Evolutionary conservation across 2,797 vertebrate species (phyloP).

Genomic region (Propithecus perrieri): DNA sequence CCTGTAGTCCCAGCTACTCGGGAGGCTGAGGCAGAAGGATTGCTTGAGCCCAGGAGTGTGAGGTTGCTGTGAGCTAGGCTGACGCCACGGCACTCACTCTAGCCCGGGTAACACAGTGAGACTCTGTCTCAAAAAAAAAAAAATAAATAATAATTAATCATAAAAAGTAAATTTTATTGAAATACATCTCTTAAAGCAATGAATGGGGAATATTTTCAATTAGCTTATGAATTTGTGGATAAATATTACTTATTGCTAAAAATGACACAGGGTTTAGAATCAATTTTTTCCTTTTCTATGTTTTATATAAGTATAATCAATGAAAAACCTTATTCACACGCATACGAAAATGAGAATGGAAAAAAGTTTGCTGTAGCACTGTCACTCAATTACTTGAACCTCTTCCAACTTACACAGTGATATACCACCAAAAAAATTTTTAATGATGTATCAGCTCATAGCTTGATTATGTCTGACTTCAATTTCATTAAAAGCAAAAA

Average conservation of each 20-base stretch:
- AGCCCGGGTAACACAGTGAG: too few relatives aligned
- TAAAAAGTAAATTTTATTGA: background rate
- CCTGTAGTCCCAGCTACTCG: too few relatives aligned
- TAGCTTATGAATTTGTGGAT: background rate
- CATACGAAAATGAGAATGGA: background rate
- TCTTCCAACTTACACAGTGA: background rate
- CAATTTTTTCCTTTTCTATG: background rate
- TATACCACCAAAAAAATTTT: background rate
- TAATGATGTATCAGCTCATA: background rate
- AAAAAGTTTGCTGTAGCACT: background rate
- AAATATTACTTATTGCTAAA: background rate
- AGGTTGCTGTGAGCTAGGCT: too few relatives aligned
- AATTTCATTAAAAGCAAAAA: slow-evolving; percentile 12
- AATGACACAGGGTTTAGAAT: background rate
- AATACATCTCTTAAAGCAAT: background rate
- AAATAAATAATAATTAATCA: background rate
- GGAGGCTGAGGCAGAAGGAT: too few relatives aligned
- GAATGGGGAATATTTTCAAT: background rate
- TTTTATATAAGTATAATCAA: background rate
- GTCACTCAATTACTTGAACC: background rate
- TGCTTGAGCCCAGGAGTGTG: too few relatives aligned
- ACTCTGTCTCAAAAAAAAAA: too few relatives aligned
- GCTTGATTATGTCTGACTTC: background rate
- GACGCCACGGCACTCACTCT: too few relatives aligned
- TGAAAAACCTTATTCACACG: background rate